phyloP scores from a whole-genome alignment of 2,888 invertebrate genomes.

The Meteorus cinctellus region DNA sequence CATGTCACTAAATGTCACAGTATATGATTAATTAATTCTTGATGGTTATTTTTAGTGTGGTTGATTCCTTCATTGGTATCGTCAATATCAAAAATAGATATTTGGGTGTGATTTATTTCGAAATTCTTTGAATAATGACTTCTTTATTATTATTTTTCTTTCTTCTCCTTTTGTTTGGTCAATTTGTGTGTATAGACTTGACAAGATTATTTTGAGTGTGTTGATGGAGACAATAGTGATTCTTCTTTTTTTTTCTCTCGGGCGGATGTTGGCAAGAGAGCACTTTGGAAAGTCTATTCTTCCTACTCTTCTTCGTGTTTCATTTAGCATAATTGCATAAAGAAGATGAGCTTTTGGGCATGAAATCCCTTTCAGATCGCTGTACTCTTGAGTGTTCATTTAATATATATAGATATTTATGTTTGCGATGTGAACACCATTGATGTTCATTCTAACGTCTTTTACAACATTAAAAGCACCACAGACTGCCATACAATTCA shows the following conservation, averaged over 20 bases:
- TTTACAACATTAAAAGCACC: background rate
- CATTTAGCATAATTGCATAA: conserved; percentile 36
- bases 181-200: background rate
- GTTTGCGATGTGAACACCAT: background rate
- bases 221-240: background rate
- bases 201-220: background rate
- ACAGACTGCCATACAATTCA: background rate
- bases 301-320: background rate
- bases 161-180: background rate
- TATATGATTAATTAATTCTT: background rate
- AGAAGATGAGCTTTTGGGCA: conserved; percentile 5
- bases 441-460: background rate
- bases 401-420: background rate
- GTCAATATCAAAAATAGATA: background rate
- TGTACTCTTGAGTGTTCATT: background rate
- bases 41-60: background rate
- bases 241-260: background rate
- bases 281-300: conserved; percentile 19
- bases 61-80: background rate
- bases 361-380: background rate
- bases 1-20: conserved; percentile 10
- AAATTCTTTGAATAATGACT: background rate
- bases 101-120: background rate
- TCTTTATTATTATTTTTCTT: background rate
- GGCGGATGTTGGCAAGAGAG: conserved; percentile 2